Conservation (phyloP, 2,113 vertebrate genomes). For the Serilophus lunatus region DNA sequence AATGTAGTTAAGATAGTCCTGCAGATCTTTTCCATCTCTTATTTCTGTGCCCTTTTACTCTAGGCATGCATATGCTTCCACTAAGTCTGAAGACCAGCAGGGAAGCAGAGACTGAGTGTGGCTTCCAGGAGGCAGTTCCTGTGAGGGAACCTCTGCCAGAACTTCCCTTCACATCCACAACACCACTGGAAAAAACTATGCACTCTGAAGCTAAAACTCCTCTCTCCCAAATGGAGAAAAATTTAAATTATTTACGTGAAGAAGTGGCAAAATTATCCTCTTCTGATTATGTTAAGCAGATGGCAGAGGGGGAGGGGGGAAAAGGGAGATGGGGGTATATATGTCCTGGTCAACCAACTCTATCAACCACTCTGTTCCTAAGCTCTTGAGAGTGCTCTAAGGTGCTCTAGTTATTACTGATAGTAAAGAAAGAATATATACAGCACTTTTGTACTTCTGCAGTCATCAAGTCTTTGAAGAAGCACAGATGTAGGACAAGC, state of each 20-base stretch:
- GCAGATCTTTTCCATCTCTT: not conserved
- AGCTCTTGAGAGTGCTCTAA: not conserved
- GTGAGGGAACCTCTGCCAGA: not conserved
- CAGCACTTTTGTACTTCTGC: not conserved
- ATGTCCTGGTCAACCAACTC: not conserved
- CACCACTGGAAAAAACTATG: not conserved
- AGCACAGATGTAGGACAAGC: not conserved
- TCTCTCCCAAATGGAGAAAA: not conserved
- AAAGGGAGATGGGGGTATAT: not conserved
- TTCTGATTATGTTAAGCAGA: slow-evolving; percentile 15
- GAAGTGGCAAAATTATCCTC: not conserved
- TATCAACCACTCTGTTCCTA: not conserved
- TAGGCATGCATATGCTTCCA: not conserved
- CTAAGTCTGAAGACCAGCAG: not conserved
- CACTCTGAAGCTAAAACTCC: not conserved
- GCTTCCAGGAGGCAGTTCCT: not conserved
- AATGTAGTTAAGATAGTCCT: not conserved
- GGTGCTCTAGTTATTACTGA: not conserved
- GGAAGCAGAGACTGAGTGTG: not conserved
- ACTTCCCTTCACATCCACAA: not conserved
- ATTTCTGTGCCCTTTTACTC: not conserved
- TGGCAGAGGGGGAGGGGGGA: too few relatives aligned
- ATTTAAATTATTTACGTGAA: not conserved
- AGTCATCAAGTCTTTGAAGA: not conserved
- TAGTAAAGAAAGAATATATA: not conserved